Conservation (phyloP, 2,888 invertebrate species). For the Ferdinandea cuprea region DNA sequence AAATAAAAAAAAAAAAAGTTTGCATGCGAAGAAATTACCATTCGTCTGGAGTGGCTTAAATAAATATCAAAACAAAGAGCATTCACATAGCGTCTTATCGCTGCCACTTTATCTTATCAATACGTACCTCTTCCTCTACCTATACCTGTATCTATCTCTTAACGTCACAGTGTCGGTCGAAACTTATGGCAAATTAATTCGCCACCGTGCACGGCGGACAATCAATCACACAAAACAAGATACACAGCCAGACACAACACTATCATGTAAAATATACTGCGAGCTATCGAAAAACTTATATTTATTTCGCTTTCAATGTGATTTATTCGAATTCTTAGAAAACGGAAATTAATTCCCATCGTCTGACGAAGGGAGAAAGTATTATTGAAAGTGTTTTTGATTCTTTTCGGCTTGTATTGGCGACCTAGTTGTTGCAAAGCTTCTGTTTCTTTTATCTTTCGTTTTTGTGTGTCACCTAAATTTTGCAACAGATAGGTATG, state of each 20-base stretch:
- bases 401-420: constrained; percentile 10
- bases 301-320: constrained; percentile 19
- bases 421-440: constrained; percentile 21
- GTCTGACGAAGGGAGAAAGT: constrained; percentile 32
- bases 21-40: neutral
- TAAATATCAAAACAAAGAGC: constrained; percentile 3
- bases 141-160: too few species aligned
- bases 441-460: constrained; percentile 3
- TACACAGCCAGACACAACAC: too few species aligned
- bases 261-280: neutral
- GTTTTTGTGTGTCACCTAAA: constrained; percentile 36
- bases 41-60: constrained; percentile 1
- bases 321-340: constrained; percentile 26
- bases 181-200: constrained; percentile 11
- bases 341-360: neutral
- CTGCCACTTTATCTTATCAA: constrained; percentile 21
- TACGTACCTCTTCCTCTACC: too few species aligned
- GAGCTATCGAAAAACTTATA: constrained; percentile 1
- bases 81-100: constrained; percentile 11
- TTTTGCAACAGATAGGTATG: constrained; percentile 33
- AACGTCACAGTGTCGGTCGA: too few species aligned
- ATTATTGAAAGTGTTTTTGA: constrained; percentile 32
- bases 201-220: neutral
- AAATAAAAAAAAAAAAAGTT: neutral
- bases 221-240: neutral